Conservation (phyloP, 2,888 invertebrate genomes). For the Scelioninae gen. 2 region DNA sequence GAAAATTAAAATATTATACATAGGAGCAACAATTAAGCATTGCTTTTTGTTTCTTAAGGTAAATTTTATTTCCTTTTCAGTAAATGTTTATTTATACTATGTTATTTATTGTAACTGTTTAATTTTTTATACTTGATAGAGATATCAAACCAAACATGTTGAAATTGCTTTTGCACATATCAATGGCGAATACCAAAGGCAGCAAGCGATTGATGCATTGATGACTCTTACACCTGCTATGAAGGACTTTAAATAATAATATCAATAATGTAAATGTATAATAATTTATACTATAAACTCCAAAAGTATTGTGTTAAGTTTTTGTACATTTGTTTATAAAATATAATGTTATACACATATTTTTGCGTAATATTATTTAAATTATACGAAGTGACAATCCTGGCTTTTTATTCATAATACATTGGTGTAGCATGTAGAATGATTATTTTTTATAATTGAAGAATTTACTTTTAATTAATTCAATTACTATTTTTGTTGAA, state of each 20-base stretch:
- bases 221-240: conserved; percentile 70
- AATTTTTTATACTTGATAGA: conserved; percentile 70
- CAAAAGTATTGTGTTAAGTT: too few species aligned
- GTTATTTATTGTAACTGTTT: neutral
- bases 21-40: conserved; percentile 87
- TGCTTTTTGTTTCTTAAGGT: conserved; percentile 83
- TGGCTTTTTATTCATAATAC: too few species aligned
- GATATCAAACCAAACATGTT: conserved; percentile 78
- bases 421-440: too few species aligned
- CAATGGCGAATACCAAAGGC: conserved; percentile 79
- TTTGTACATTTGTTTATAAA: too few species aligned
- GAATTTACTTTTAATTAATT: too few species aligned
- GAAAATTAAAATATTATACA: conserved; percentile 81
- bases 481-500: too few species aligned
- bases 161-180: conserved; percentile 75
- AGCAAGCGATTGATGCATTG: conserved; percentile 76
- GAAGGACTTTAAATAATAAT: conserved; percentile 68
- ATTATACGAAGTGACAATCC: too few species aligned
- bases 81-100: too few species aligned
- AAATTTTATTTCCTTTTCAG: too few species aligned
- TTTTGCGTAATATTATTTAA: too few species aligned
- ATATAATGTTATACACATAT: too few species aligned
- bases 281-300: neutral
- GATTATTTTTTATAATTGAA: too few species aligned
- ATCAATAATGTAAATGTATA: neutral